phyloP scores from a whole-genome alignment of 2,888 invertebrate genomes.

The Caenorhabditis auriculariae region DNA sequence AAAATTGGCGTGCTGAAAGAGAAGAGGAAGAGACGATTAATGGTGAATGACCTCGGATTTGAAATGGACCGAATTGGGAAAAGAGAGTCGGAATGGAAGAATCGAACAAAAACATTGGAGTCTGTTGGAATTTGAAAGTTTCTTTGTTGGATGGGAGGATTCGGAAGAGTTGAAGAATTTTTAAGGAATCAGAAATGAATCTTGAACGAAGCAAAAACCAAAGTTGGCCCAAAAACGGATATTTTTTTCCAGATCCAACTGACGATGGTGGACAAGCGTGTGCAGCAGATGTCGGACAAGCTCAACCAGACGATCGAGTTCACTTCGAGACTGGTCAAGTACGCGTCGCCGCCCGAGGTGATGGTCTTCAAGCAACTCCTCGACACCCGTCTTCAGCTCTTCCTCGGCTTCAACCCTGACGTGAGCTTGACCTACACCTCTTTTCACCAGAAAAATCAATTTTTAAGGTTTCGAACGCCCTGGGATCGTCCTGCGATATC shows the following conservation, averaged over 20 bases:
- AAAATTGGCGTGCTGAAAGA: too few species aligned
- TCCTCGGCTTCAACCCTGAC: constrained; percentile 73
- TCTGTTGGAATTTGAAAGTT: too few species aligned
- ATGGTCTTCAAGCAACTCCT: constrained; percentile 89
- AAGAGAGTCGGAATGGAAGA: too few species aligned
- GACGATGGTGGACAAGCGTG: constrained; percentile 83
- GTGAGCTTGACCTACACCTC: constrained; percentile 79
- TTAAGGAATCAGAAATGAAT: not conserved
- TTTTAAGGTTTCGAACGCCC: constrained; percentile 12
- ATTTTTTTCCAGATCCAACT: constrained; percentile 72
- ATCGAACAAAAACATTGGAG: too few species aligned
- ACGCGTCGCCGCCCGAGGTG: constrained; percentile 76
- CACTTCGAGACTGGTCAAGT: constrained; percentile 85
- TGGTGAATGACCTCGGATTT: too few species aligned
- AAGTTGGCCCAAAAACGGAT: too few species aligned
- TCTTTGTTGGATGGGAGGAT: too few species aligned
- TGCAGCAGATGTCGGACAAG: constrained; percentile 88
- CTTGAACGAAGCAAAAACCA: not conserved
- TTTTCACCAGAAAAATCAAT: too few species aligned
- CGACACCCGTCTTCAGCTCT: constrained; percentile 80
- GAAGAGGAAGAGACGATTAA: too few species aligned
- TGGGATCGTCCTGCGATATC: constrained; percentile 31
- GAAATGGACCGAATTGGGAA: too few species aligned
- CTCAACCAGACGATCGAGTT: constrained; percentile 76
- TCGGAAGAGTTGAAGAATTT: not conserved